Evolutionary conservation across 2,888 invertebrate genomes (phyloP).

Genomic region (Coecobrya sp.): DNA sequence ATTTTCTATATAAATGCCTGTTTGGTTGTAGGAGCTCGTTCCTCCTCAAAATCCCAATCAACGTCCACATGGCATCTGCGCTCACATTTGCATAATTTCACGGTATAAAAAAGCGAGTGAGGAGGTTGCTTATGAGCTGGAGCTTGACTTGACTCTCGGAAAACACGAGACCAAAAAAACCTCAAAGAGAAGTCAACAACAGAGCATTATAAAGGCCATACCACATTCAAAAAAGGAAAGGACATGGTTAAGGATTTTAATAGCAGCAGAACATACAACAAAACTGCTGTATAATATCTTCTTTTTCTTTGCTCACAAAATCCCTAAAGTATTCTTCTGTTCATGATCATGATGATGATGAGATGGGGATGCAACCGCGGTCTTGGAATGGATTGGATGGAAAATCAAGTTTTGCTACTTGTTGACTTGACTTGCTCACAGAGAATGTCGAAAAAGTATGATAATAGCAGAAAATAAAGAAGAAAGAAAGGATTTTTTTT

Average conservation of each 20-base stretch:
- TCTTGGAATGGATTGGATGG: slow-evolving; percentile 28
- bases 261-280: slow-evolving; percentile 1
- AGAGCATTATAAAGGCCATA: neutral
- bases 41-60: slow-evolving; percentile 42
- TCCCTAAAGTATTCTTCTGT: neutral
- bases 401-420: slow-evolving; percentile 73
- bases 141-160: neutral
- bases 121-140: no score
- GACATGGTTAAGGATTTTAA: slow-evolving; percentile 49
- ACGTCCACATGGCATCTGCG: slow-evolving; percentile 65
- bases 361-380: neutral
- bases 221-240: slow-evolving; percentile 37
- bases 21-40: slow-evolving; percentile 1
- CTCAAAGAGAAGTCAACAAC: neutral
- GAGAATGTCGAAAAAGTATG: slow-evolving; percentile 22
- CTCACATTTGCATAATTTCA: slow-evolving; percentile 65
- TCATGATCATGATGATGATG: neutral
- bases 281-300: neutral
- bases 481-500: slow-evolving; percentile 45
- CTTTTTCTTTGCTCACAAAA: neutral
- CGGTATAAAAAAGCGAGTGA: neutral
- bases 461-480: neutral
- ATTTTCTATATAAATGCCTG: neutral
- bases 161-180: slow-evolving; percentile 12
- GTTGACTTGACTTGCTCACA: slow-evolving; percentile 63